Evolutionary conservation across 2,797 vertebrate genomes (phyloP), one percentile per base, ranked within the genome.

Genomic region (Tolypeutes matacus): DNA sequence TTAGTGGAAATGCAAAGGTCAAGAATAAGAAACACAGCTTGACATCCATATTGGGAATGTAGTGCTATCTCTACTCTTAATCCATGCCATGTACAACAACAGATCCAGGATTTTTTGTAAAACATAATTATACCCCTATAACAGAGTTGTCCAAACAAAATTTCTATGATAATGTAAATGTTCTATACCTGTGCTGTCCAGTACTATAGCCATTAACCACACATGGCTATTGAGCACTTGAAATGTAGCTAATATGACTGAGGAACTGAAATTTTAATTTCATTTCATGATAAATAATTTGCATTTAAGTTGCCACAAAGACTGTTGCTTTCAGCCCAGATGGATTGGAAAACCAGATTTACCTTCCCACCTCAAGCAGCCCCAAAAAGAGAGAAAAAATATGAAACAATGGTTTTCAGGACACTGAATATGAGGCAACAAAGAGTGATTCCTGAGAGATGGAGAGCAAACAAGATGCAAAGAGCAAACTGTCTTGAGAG

Each of bases 241-340:
- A 84, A 75, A 53, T 81, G 6, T 75, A 39, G 27, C 67, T 39
- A 80, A 27, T 75, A 20, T 75, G 56, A 34, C 8, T 64, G 7
- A 67, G 36, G 20, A 42, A 39, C 13, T 69, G 18, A 92, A 80
- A 15, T 60, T 87, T 87, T 65, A 29, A 12, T 80, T 93, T 80
- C 27, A 82, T 67, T 84, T 91, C 29, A 25, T 60, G 31, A 14
- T 36, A 93, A 84, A 60, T 83, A 60, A 73, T 69, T 62, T 29
- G 86, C 78, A 88, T 89, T 85, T 89, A 72, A 89, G 83, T 86
- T 39, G 56, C 46, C 39, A 83, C 81, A 39, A 82, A 64, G 21
- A 60, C 49, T 49, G 21, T 21, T 62, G 20, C 42, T 86, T 89
- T 72, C 25, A 62, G 31, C 36, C 65, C 12, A 60, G 29, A 72